Evolutionary conservation across 2,888 invertebrate species (phyloP).

Genomic region (Sphaerolaimus hirsutus): DNA sequence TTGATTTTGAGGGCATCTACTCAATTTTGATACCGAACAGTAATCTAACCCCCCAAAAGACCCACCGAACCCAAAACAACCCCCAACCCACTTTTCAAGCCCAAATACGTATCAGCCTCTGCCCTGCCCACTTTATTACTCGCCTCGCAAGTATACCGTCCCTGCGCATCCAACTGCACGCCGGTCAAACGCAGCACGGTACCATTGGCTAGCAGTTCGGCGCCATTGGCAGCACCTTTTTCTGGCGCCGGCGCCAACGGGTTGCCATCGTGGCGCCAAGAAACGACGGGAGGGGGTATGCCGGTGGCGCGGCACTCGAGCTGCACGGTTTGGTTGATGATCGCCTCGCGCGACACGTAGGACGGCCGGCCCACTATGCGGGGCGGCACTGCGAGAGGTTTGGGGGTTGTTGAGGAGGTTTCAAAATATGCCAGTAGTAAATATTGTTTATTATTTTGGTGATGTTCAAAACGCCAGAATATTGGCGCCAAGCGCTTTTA

Average conservation of each 20-base stretch:
- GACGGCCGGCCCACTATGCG: conserved; percentile 20
- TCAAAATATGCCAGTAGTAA: too few relatives aligned
- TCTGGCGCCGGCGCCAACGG: conserved; percentile 10
- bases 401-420: too few relatives aligned
- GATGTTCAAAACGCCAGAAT: too few relatives aligned
- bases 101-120: conserved; percentile 20
- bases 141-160: conserved; percentile 27
- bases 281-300: conserved; percentile 25
- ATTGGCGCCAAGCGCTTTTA: too few relatives aligned
- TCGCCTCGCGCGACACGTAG: conserved; percentile 19
- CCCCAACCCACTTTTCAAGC: conserved; percentile 15
- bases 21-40: too few relatives aligned
- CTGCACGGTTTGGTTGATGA: conserved; percentile 25
- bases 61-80: too few relatives aligned
- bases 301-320: conserved; percentile 24
- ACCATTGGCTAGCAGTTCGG: conserved; percentile 9
- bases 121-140: conserved; percentile 25
- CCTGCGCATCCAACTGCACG: background rate
- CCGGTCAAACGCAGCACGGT: conserved; percentile 2
- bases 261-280: conserved; percentile 16
- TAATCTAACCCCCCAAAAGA: too few relatives aligned
- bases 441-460: too few relatives aligned
- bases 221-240: conserved; percentile 6
- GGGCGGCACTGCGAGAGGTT: conserved; percentile 34
- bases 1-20: too few relatives aligned